A percentile compares a stretch with the other conserved stretches of the same genome.
These are phyloP conservation scores for Taenioides sp. DNA, from an alignment of 2,797 vertebrate genomes.

Conservation along the genomic window DNA sequence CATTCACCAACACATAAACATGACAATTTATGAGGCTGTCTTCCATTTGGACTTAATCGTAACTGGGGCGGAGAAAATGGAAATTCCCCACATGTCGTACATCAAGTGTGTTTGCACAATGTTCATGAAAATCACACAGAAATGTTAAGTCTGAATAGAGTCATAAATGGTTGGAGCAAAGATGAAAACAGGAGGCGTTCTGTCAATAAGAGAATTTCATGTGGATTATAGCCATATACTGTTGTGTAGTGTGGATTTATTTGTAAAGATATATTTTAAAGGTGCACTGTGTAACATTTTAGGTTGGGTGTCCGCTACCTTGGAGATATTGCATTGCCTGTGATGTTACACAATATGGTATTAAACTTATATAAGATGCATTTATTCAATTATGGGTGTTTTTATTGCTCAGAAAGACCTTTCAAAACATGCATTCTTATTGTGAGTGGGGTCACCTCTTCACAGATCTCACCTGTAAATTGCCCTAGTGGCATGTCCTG, in stretches of 20 bases:
- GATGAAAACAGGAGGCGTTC: neutral
- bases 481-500: no score
- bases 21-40: constrained; percentile 15
- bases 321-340: no score
- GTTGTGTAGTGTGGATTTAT: constrained; percentile 35
- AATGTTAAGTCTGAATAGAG: neutral
- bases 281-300: neutral
- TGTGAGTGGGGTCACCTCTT: no score
- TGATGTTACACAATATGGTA: no score
- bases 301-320: no score
- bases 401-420: no score
- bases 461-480: no score
- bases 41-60: constrained; percentile 30
- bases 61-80: constrained; percentile 17
- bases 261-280: constrained; percentile 48
- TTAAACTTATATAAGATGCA: no score
- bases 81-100: neutral
- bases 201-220: neutral
- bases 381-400: no score
- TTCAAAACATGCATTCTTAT: no score
- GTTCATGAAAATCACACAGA: neutral
- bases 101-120: constrained; percentile 7
- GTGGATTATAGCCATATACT: neutral
- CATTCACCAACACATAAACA: constrained; percentile 38
- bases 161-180: neutral